Percentiles rank a stretch among this genome's conserved stretches.
Evolutionary conservation across 2,797 vertebrate genomes (phyloP).

Genomic region (Melanotaenia boesemani): DNA sequence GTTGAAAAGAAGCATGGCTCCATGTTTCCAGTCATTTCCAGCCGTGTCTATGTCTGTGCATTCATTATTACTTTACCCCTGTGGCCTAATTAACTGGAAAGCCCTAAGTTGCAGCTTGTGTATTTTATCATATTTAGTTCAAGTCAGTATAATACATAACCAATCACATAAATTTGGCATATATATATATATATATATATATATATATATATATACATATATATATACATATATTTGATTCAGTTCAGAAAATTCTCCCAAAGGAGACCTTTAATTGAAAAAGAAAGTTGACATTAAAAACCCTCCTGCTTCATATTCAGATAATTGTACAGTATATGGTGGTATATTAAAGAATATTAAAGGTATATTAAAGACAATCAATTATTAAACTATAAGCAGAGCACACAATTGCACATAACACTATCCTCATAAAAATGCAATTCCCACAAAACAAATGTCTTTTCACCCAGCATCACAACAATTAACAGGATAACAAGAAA

Average conservation of each 20-base stretch:
- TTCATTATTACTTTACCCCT: constrained; percentile 9
- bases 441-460: neutral
- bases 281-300: neutral
- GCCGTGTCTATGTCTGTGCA: neutral
- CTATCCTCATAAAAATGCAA: neutral
- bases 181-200: neutral
- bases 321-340: too few species aligned
- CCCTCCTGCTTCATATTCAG: too few species aligned
- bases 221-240: neutral
- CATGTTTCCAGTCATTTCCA: constrained; percentile 2
- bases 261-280: neutral
- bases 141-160: neutral
- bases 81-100: constrained; percentile 20
- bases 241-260: neutral
- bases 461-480: neutral
- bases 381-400: too few species aligned
- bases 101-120: neutral
- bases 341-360: too few species aligned
- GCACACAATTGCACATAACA: too few species aligned
- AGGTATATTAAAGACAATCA: too few species aligned
- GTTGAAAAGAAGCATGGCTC: neutral
- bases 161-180: neutral
- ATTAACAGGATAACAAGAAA: neutral
- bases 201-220: neutral
- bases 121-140: neutral